These are phyloP conservation scores for Apogon talboti DNA, from an alignment of 2,797 vertebrate genomes.

Conservation along the genomic window DNA sequence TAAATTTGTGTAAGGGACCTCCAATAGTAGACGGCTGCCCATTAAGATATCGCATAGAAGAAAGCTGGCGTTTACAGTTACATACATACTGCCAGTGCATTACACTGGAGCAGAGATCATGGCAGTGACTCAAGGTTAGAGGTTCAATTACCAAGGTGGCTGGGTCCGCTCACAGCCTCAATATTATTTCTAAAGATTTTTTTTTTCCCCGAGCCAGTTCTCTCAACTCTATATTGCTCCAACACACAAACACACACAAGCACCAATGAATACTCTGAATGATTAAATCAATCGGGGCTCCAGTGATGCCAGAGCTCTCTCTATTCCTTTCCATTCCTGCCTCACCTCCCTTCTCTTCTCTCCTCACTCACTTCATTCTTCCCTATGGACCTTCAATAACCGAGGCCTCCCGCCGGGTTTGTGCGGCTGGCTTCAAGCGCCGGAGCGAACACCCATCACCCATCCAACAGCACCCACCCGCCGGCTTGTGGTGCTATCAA, in stretches of 20 bases:
- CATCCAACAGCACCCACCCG: constrained; percentile 44
- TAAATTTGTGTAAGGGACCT: background rate
- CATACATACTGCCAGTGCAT: constrained; percentile 9
- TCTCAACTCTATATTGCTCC: constrained; percentile 8
- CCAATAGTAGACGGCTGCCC: background rate
- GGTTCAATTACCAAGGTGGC: constrained; percentile 35
- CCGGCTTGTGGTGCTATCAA: constrained; percentile 49
- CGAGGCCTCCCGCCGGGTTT: constrained; percentile 44
- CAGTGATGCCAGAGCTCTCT: constrained; percentile 39
- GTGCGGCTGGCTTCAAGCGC: constrained; percentile 35
- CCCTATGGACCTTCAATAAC: constrained; percentile 28
- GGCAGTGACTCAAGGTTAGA: constrained; percentile 43
- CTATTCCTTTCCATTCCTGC: constrained; percentile 6
- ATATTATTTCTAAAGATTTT: constrained; percentile 38
- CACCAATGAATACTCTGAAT: constrained; percentile 36
- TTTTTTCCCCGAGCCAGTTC: constrained; percentile 9
- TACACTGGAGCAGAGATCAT: constrained; percentile 29
- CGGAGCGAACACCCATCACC: constrained; percentile 45
- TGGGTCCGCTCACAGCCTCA: constrained; percentile 33
- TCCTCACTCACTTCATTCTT: constrained; percentile 4
- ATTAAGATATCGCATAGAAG: constrained; percentile 1
- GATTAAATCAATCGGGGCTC: constrained; percentile 60
- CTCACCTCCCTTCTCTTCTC: background rate
- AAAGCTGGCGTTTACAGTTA: background rate
- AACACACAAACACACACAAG: constrained; percentile 27